A percentile compares a stretch with the other conserved stretches of the same genome.
Conservation (phyloP, 2,797 vertebrate genomes). For the Brachyrhaphis roseni region DNA sequence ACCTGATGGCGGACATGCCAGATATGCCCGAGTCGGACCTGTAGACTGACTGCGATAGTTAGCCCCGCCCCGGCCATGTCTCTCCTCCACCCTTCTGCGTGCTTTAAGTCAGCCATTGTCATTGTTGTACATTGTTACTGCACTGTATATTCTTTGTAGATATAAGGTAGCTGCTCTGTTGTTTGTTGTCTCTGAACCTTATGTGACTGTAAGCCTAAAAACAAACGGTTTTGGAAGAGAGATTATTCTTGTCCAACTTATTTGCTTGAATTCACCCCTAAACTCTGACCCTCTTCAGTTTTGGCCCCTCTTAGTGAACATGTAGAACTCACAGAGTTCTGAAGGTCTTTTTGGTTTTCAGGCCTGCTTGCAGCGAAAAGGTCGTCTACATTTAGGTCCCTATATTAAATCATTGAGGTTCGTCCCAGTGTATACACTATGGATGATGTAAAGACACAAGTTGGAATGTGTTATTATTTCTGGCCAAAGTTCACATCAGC, state of each 20-base stretch:
- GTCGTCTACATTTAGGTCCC: conserved; percentile 46
- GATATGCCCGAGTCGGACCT: conserved; percentile 95
- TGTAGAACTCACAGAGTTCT: not conserved
- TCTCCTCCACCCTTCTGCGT: conserved; percentile 42
- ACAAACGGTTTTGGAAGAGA: conserved; percentile 25
- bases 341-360: conserved; percentile 15
- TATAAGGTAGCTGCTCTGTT: conserved; percentile 74
- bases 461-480: conserved; percentile 17
- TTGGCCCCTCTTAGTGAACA: conserved; percentile 30
- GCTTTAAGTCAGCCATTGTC: conserved; percentile 61
- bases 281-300: conserved; percentile 2
- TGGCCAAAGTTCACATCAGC: conserved; percentile 29
- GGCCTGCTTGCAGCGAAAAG: conserved; percentile 33
- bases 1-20: conserved; percentile 92
- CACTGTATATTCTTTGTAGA: conserved; percentile 79
- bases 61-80: conserved; percentile 22
- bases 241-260: conserved; percentile 20
- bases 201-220: conserved; percentile 47
- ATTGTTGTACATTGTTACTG: conserved; percentile 64
- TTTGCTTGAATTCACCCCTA: conserved; percentile 21
- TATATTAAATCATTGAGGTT: conserved; percentile 31
- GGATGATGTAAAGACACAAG: conserved; percentile 33
- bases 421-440: conserved; percentile 50
- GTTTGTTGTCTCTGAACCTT: conserved; percentile 67
- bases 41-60: conserved; percentile 72